Evolutionary conservation across 1,140 invertebrate species (phyloP), one percentile per base, ranked within the genome.

Genomic region (Penaeus chinensis): DNA sequence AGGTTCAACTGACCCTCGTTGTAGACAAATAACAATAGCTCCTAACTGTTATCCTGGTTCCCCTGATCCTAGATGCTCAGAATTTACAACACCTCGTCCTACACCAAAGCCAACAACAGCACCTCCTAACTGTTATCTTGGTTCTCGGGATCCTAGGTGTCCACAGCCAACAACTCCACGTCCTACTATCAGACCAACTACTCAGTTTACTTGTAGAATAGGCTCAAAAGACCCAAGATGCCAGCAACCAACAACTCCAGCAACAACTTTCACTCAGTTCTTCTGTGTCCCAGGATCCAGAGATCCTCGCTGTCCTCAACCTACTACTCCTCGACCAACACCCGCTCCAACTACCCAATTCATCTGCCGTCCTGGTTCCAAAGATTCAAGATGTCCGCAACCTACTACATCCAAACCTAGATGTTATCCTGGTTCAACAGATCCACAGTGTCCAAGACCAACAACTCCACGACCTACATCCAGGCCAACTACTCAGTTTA

Each of bases 1-100:
- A 47, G 86, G 89, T 22, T 84, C 89, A 19, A 93, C 91, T 71
- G 94, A 95, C 92, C 94, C 94, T 11, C 94, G 93, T 82, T 95
- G 94, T 88, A 93, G 94, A 18, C 93, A 93, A 88, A 93, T 93
- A 54, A 91, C 92, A 0, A 91, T 90, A 42, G 90, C 90, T 74
- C 85, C 93, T 93, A 24, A 92, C 93, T 62, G 93, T 93, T 47
- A 85, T 24, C 77, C 83, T 54, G 88, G 78, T 20, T 89, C 88
- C 24, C 79, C 83, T 24, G 88, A 89, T 61, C 91, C 91, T 27
- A 90, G 90, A 22, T 88, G 86, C 63, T 37, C 62, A 20, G 54
- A 24, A 0, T 27, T 79, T 86, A 74, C 66, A 65, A 87, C 85
- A 32, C 85, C 77, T 62, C 78, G 79, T 74, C 71, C 66, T 54